Base-by-base conservation (phyloP, 2,888 invertebrate genomes). In the Philhelius pedissequus region DNA sequence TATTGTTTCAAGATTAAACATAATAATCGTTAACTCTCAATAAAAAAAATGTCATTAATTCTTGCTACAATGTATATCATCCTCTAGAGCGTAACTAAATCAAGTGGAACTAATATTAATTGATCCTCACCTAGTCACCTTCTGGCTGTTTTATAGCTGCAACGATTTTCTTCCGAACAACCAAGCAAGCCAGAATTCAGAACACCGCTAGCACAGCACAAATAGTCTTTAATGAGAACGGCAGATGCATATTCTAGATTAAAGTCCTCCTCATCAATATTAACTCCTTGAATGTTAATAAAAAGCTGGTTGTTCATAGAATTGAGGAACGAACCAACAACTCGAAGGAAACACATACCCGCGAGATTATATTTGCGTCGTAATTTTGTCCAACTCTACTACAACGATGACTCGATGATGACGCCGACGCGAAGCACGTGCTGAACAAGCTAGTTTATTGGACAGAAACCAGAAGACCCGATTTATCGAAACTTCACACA, bases 91-190 rank as follows among this genome's bases (percentile, higher is more conserved):
- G 45, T 48, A 64, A 48, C 64, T 22, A 64, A 48, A n/a, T 22
- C 38, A 38, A 66, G 50, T 71, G 56, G 64, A 78, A 71, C 71
- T 58, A 66, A 70, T 81, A 66, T 66, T 76, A 81, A 81, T 81
- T 45, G 76, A 71, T 77, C 66, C 30, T 52, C 56, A 56, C 20
- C 56, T 13, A 58, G 22, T 62, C 66, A 60, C 77, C 71, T 68
- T 38, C 38, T 22, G 52, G 77, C 58, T 7, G 9, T 71, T 48
- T 64, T 48, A 20, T 81, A 7, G 64, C 52, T 66, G 20, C 43
- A 75, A 64, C 58, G 20, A 50, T 48, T 38, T n/a, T 56, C 69
- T 15, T n/a, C 15, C 22, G 38, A 60, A 15, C 27, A 38, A 54
- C 58, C 69, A 30, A 32, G 56, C 32, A 30, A 11, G 20, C 20